Evolutionary conservation across 2,888 invertebrate genomes (phyloP).

Genomic region (Archips crataeganus): DNA sequence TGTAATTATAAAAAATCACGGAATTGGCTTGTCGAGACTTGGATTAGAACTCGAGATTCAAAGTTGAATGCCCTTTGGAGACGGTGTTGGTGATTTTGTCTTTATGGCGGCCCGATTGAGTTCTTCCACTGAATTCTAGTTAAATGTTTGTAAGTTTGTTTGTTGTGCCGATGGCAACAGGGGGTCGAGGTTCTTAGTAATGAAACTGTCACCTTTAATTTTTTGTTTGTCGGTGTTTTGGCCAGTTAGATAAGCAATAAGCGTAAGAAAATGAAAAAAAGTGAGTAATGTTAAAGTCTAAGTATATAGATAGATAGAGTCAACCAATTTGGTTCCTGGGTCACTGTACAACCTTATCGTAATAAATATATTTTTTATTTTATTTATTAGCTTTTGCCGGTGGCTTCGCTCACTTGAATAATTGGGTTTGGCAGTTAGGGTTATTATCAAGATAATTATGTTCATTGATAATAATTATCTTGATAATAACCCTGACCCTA

Average conservation of each 20-base stretch:
- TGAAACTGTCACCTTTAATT: slow-evolving; percentile 56
- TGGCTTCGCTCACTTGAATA: no score
- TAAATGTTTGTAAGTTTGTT: slow-evolving; percentile 62
- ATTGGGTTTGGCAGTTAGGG: no score
- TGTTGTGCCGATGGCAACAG: slow-evolving; percentile 63
- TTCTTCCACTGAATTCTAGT: slow-evolving; percentile 67
- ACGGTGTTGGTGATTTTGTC: slow-evolving; percentile 46
- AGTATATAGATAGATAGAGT: no score
- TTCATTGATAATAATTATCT: no score
- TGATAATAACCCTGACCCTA: no score
- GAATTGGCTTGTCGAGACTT: background rate
- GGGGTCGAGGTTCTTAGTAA: slow-evolving; percentile 72
- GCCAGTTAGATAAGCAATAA: slow-evolving; percentile 4
- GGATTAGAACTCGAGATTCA: background rate
- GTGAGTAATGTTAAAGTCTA: background rate
- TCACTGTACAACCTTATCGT: no score
- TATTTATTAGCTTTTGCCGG: no score
- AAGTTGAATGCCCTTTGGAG: background rate
- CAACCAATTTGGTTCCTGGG: no score
- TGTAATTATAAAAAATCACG: background rate
- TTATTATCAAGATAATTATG: no score
- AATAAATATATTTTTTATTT: no score
- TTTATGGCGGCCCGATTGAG: slow-evolving; percentile 72
- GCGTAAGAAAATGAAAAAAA: background rate
- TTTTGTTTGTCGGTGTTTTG: slow-evolving; percentile 24